These are phyloP conservation scores for Alviniconcha marisindica DNA, from an alignment of 1,140 invertebrate species.

Conservation along the genomic window DNA sequence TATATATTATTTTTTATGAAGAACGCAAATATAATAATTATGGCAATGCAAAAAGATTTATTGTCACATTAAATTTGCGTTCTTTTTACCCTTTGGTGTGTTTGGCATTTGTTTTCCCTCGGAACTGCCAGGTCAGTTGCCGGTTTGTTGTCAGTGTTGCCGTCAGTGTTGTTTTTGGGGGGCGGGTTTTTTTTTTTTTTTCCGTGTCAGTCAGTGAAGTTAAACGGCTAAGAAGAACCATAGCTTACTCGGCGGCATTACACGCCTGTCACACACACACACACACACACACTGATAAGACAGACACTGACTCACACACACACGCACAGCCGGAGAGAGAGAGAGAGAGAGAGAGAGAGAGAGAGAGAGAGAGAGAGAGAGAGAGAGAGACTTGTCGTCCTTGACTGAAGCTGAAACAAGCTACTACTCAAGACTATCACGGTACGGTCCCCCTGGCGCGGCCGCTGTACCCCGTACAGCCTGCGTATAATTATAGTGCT, in stretches of 20 bases:
- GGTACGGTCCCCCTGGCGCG: too few species aligned
- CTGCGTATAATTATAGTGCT: too few species aligned
- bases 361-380: background rate
- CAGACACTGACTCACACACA: background rate
- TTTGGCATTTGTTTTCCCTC: background rate
- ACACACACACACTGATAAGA: background rate
- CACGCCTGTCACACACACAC: slow-evolving; percentile 22
- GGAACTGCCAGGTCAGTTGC: background rate
- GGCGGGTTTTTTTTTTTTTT: background rate
- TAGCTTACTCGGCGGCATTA: too few species aligned
- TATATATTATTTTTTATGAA: background rate
- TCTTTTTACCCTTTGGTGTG: background rate
- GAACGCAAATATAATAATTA: background rate
- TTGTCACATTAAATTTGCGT: too few species aligned
- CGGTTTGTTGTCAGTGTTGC: too few species aligned
- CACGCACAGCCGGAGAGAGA: background rate
- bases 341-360: background rate
- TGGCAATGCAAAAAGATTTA: background rate
- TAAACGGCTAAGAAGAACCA: too few species aligned
- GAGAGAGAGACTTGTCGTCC: too few species aligned
- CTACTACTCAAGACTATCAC: too few species aligned
- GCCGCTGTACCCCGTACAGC: too few species aligned
- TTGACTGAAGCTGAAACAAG: too few species aligned
- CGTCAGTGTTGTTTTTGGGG: too few species aligned
- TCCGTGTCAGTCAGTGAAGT: background rate